A percentile compares a stretch with the other conserved stretches of the same genome.
phyloP scores from a whole-genome alignment of 2,113 vertebrate species.

The Ondatra zibethicus region DNA sequence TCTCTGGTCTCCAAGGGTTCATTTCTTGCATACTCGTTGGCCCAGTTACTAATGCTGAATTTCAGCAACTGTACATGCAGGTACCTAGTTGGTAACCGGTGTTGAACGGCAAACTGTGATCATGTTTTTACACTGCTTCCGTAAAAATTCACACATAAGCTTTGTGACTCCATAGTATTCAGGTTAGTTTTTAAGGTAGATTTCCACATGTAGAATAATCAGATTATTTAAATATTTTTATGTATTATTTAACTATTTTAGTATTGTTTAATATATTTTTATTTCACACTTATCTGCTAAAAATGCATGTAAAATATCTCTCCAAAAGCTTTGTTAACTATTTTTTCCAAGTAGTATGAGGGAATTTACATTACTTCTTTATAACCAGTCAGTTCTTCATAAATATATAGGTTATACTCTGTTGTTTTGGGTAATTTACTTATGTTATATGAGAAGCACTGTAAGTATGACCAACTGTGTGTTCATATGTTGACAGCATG shows the following conservation, averaged over 20 bases:
- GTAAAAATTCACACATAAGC: neutral
- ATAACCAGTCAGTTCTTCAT: neutral
- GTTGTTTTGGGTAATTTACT: neutral
- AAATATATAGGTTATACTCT: constrained; percentile 29
- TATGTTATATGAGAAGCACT: neutral
- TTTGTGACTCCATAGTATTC: neutral
- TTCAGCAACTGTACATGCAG: neutral
- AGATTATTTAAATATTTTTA: neutral
- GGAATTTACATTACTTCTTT: constrained; percentile 2
- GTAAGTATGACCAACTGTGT: neutral
- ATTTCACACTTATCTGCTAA: neutral
- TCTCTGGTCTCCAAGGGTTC: neutral
- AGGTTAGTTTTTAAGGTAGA: neutral
- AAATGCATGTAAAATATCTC: neutral
- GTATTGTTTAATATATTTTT: neutral
- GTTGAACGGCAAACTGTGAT: neutral
- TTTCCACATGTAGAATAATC: neutral
- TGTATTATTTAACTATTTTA: neutral
- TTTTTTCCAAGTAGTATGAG: neutral
- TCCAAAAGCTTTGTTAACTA: neutral
- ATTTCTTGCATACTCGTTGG: neutral
- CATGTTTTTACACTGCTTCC: neutral
- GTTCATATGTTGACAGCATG: neutral
- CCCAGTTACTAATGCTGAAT: neutral
- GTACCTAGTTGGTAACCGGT: neutral